phyloP scores from a whole-genome alignment of 2,888 invertebrate genomes.

The Bhutanitis thaidina region DNA sequence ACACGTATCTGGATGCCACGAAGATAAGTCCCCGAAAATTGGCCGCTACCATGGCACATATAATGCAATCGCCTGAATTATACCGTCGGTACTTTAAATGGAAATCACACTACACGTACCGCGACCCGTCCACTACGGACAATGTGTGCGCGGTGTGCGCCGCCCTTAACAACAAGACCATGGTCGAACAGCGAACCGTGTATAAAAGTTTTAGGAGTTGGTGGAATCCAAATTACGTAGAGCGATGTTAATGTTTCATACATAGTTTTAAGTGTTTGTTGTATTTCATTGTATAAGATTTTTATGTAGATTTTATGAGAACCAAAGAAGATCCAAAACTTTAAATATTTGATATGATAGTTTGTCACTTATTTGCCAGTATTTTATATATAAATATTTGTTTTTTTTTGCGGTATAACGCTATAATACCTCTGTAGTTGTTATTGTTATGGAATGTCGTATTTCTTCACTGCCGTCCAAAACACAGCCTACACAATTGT shows the following conservation, averaged over 20 bases:
- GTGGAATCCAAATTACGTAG: constrained; percentile 48
- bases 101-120: constrained; percentile 45
- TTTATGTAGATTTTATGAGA: neutral
- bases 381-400: too few species aligned
- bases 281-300: neutral
- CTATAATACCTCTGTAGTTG: too few species aligned
- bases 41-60: constrained; percentile 41
- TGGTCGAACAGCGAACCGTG: constrained; percentile 29
- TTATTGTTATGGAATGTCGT: too few species aligned
- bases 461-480: neutral
- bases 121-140: constrained; percentile 33
- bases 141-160: constrained; percentile 53
- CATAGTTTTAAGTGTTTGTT: neutral
- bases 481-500: neutral
- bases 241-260: constrained; percentile 24
- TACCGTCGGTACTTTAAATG: constrained; percentile 52
- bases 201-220: constrained; percentile 51
- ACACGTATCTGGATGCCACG: constrained; percentile 53
- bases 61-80: constrained; percentile 38
- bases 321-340: neutral
- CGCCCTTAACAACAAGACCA: constrained; percentile 41
- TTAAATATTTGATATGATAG: too few species aligned
- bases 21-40: constrained; percentile 32
- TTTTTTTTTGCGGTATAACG: too few species aligned
- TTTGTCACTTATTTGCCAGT: too few species aligned